A percentile compares a stretch with the other conserved stretches of the same genome.
These are phyloP conservation scores for Tapera naevia DNA, from an alignment of 2,797 vertebrate species.

Conservation along the genomic window DNA sequence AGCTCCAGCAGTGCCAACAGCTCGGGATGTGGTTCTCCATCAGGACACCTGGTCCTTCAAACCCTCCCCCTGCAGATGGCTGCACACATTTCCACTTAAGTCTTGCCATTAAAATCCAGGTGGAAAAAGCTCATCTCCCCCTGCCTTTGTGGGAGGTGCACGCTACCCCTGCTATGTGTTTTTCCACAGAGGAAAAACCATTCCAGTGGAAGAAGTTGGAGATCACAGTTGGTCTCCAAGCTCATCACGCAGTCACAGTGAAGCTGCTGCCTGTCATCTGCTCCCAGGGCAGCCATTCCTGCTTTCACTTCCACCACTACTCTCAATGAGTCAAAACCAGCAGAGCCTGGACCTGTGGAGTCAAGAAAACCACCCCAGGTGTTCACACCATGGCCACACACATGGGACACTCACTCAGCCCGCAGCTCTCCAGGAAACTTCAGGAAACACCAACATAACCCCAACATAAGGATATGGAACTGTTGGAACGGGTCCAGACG, in stretches of 20 bases:
- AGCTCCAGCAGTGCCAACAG: constrained; percentile 13
- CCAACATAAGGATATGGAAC: no score
- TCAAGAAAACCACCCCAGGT: neutral
- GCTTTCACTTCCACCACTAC: neutral
- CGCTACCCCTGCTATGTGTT: neutral
- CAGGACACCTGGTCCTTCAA: neutral
- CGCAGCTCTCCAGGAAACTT: neutral
- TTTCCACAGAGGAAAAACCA: neutral
- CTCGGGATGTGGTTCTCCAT: neutral
- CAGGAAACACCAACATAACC: neutral
- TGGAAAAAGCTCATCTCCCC: neutral
- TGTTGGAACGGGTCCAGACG: no score
- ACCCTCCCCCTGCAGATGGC: neutral
- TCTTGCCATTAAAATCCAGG: neutral
- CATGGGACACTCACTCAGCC: neutral
- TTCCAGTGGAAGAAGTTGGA: neutral
- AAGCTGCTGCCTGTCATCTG: neutral
- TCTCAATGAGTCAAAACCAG: neutral
- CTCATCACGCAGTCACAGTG: neutral
- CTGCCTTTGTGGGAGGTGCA: neutral
- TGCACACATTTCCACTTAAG: neutral
- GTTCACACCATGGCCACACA: neutral
- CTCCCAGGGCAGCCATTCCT: neutral
- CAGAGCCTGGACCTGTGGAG: neutral
- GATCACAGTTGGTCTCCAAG: neutral